Evolutionary conservation across 2,797 vertebrate species (phyloP).

Genomic region (Gallirallus australis): DNA sequence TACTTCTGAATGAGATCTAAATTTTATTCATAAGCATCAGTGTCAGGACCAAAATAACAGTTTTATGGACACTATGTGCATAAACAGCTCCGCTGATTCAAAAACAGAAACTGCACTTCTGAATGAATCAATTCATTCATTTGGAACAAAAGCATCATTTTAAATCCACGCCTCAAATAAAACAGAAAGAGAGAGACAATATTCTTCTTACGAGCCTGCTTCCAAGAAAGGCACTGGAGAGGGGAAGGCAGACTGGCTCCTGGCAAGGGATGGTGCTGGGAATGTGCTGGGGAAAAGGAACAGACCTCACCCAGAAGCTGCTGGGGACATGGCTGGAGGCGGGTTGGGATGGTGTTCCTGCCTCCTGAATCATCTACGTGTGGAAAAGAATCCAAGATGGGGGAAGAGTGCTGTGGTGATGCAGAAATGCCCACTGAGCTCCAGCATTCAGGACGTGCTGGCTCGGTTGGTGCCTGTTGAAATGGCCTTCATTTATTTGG

Average conservation of each 20-base stretch:
- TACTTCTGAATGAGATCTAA: constrained; percentile 69
- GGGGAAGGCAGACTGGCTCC: neutral
- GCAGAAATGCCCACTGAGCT: neutral
- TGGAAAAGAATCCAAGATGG: neutral
- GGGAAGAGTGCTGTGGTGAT: neutral
- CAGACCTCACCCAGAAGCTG: neutral
- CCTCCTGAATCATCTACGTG: neutral
- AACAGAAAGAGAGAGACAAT: neutral
- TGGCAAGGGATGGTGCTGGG: accelerated
- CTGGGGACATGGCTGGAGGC: neutral
- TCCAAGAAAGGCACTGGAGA: neutral
- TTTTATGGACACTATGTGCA: constrained; percentile 64
- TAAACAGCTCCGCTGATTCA: constrained; percentile 49
- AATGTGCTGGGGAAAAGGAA: neutral
- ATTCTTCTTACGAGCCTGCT: neutral
- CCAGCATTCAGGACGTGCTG: neutral
- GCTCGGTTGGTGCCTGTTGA: neutral
- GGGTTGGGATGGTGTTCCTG: neutral
- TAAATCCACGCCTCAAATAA: constrained; percentile 22
- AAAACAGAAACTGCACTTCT: constrained; percentile 63
- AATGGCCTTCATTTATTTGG: neutral
- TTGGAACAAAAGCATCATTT: constrained; percentile 46
- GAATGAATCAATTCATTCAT: constrained; percentile 52
- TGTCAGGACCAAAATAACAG: constrained; percentile 72
- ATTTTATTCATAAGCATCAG: constrained; percentile 70